Percentiles rank a stretch among this genome's conserved stretches.
Conservation (phyloP, 2,888 invertebrate genomes). For the Lampropteryx suffumata region DNA sequence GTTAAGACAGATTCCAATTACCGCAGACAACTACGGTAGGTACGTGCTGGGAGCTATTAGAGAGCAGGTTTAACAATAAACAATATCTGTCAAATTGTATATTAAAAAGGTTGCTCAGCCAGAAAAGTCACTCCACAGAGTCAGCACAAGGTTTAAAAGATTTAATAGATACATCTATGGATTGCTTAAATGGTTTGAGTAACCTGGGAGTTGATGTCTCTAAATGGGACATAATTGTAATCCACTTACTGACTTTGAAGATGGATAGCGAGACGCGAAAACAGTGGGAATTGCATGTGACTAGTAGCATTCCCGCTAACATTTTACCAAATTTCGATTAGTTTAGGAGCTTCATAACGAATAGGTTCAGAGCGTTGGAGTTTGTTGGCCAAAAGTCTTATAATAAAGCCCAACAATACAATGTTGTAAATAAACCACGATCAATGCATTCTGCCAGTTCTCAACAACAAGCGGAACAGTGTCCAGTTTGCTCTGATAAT, state of each 20-base stretch:
- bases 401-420: not conserved
- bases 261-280: constrained; percentile 1
- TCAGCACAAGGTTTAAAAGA: constrained; percentile 3
- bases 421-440: not conserved
- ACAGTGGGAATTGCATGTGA: constrained; percentile 1
- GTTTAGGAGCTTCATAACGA: not conserved
- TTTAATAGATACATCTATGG: not conserved
- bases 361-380: constrained; percentile 1
- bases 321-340: not conserved
- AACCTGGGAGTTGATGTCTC: constrained; percentile 1
- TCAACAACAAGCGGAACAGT: not conserved
- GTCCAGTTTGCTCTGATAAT: constrained; percentile 1
- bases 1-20: constrained; percentile 1
- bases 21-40: constrained; percentile 1
- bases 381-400: constrained; percentile 1
- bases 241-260: not conserved
- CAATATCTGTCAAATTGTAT: constrained; percentile 1
- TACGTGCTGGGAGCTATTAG: not conserved
- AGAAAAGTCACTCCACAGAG: not conserved
- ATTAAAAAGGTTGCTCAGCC: not conserved
- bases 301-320: not conserved
- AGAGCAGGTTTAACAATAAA: constrained; percentile 4
- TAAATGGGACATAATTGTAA: constrained; percentile 1
- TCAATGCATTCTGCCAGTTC: constrained; percentile 1
- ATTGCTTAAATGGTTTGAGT: not conserved